Evolutionary conservation across 2,113 vertebrate genomes (phyloP).

Genomic region (Perca schrenkii): DNA sequence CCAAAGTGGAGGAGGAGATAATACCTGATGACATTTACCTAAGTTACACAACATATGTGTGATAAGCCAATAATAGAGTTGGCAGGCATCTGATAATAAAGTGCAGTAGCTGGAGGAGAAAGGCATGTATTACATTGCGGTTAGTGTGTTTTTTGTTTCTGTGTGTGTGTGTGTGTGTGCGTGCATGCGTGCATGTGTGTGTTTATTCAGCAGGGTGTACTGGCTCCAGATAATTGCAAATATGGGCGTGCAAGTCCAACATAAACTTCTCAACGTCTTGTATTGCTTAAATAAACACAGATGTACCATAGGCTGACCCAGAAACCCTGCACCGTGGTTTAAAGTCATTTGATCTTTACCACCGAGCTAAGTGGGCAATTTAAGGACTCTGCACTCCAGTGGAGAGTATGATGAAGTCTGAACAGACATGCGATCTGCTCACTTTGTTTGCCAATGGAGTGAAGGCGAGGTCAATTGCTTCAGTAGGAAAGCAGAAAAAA

Average conservation of each 20-base stretch:
- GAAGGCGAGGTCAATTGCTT: background rate
- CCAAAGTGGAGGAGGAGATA: background rate
- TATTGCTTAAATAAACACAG: background rate
- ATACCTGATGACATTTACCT: conserved; percentile 1
- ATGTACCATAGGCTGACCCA: conserved; percentile 16
- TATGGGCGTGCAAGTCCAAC: background rate
- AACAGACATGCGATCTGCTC: conserved; percentile 11
- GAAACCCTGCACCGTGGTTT: conserved; percentile 13
- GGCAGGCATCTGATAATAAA: background rate
- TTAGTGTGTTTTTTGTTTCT: no score
- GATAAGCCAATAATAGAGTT: background rate
- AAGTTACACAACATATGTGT: conserved; percentile 7
- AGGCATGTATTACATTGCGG: background rate
- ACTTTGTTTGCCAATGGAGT: conserved; percentile 33
- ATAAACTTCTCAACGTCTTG: background rate
- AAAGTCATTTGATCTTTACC: conserved; percentile 48
- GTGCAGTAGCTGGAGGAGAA: background rate
- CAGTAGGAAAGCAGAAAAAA: background rate
- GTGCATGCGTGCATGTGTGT: background rate
- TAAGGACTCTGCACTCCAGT: conserved; percentile 20
- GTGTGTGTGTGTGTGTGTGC: background rate
- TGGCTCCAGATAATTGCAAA: background rate
- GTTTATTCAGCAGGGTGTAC: conserved; percentile 46
- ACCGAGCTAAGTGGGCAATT: conserved; percentile 40
- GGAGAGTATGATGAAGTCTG: conserved; percentile 9